A percentile compares a stretch with the other conserved stretches of the same genome.
Conservation (phyloP, 2,113 vertebrate species). For the Takifugu bimaculatus region DNA sequence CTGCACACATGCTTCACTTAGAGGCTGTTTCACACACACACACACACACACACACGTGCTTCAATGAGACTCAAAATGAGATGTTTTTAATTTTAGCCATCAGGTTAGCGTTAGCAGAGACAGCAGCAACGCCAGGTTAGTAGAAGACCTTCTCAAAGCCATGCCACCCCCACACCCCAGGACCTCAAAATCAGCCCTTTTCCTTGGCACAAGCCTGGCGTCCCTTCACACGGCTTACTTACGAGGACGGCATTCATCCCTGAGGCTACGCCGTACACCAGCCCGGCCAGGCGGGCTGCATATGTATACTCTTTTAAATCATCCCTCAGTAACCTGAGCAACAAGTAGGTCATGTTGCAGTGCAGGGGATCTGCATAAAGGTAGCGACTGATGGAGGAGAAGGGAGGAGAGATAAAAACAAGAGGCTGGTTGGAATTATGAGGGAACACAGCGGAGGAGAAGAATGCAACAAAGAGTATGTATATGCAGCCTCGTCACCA, state of each 20-base stretch:
- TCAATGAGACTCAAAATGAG: too few relatives aligned
- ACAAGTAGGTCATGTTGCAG: constrained; percentile 99
- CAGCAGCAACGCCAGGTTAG: too few relatives aligned
- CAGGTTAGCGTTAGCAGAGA: background rate
- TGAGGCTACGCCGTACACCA: constrained; percentile 93
- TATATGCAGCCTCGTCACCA: constrained; percentile 91
- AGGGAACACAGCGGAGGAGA: constrained; percentile 7
- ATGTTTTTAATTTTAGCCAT: too few relatives aligned
- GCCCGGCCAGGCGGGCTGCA: constrained; percentile 97
- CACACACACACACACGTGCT: too few relatives aligned
- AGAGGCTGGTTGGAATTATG: constrained; percentile 64
- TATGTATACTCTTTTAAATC: constrained; percentile 99
- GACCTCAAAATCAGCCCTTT: constrained; percentile 64
- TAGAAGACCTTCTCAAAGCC: background rate
- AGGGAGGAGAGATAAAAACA: constrained; percentile 51
- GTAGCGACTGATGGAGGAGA: constrained; percentile 91
- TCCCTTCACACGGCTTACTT: constrained; percentile 77
- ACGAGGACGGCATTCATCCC: constrained; percentile 98
- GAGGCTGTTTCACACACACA: too few relatives aligned
- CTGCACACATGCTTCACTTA: background rate
- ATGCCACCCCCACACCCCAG: constrained; percentile 63
- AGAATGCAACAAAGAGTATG: constrained; percentile 86
- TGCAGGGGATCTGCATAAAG: constrained; percentile 95
- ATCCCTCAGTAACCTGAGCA: constrained; percentile 99
- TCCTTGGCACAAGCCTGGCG: constrained; percentile 52